Evolutionary conservation across 2,113 vertebrate genomes (phyloP).

Genomic region (Strigops habroptila): DNA sequence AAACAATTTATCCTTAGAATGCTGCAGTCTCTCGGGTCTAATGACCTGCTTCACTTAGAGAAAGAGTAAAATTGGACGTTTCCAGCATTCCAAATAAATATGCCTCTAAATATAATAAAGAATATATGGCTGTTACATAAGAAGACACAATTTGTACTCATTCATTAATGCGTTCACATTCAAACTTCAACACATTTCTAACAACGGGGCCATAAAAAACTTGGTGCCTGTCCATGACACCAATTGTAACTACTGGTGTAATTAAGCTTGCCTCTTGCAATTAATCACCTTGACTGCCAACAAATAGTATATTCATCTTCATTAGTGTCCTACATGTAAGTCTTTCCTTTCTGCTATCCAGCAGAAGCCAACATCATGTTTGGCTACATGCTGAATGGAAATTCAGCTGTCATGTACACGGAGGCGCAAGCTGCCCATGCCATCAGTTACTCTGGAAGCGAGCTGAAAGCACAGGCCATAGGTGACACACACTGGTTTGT

Average conservation of each 20-base stretch:
- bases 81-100: neutral
- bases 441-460: accelerated
- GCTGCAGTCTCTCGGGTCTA: neutral
- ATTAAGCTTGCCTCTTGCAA: slow-evolving; percentile 6
- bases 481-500: accelerated
- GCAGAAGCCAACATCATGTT: neutral
- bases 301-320: slow-evolving; percentile 42
- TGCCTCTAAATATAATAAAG: neutral
- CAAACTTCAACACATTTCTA: neutral
- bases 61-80: neutral
- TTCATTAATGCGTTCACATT: neutral
- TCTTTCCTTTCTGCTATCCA: neutral
- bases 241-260: neutral
- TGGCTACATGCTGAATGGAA: neutral
- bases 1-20: neutral
- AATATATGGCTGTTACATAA: neutral
- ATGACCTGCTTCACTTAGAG: neutral
- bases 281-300: slow-evolving; percentile 51
- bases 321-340: neutral
- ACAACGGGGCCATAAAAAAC: neutral
- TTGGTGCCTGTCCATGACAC: neutral
- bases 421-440: neutral
- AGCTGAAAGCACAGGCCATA: accelerated
- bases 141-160: neutral
- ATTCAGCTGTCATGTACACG: accelerated